Conservation (phyloP, 1,140 invertebrate species). For the Cylas formicarius region DNA sequence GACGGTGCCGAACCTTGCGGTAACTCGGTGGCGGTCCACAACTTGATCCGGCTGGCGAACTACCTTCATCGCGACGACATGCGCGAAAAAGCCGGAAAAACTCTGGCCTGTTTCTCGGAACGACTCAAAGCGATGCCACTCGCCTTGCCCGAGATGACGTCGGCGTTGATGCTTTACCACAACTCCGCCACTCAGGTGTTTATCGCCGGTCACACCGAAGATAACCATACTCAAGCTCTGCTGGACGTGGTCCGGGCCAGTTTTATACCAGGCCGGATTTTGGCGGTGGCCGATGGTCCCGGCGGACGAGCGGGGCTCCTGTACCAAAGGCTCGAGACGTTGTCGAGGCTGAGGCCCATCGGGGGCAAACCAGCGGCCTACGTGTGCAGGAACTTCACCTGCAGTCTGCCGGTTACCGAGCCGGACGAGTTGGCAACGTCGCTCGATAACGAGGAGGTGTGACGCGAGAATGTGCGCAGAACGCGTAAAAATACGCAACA, state of each 20-base stretch:
- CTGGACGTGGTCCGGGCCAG: constrained; percentile 58
- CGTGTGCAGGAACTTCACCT: constrained; percentile 72
- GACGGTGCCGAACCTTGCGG: constrained; percentile 89
- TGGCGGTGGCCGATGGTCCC: constrained; percentile 57
- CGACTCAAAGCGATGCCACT: constrained; percentile 49
- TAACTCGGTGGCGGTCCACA: constrained; percentile 82
- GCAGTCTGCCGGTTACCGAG: constrained; percentile 69
- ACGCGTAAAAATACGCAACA: too few relatives aligned
- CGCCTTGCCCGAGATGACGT: constrained; percentile 73
- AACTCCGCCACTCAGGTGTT: constrained; percentile 62
- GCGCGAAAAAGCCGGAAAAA: constrained; percentile 47
- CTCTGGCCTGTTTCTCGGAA: constrained; percentile 50
- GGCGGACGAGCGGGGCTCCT: constrained; percentile 40
- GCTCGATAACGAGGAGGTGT: constrained; percentile 52
- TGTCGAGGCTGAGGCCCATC: constrained; percentile 35
- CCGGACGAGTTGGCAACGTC: constrained; percentile 56
- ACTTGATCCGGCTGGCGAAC: constrained; percentile 67
- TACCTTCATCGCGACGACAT: constrained; percentile 55
- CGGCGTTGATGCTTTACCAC: constrained; percentile 61
- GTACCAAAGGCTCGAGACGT: constrained; percentile 30
- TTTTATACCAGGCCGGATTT: constrained; percentile 62
- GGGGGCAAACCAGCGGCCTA: constrained; percentile 64
- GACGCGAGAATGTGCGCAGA: too few relatives aligned
- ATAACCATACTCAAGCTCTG: constrained; percentile 59
- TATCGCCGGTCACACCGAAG: constrained; percentile 56